phyloP scores from a whole-genome alignment of 37 sponge, comb jelly and placozoan species.

The Eunapius fragilis region DNA sequence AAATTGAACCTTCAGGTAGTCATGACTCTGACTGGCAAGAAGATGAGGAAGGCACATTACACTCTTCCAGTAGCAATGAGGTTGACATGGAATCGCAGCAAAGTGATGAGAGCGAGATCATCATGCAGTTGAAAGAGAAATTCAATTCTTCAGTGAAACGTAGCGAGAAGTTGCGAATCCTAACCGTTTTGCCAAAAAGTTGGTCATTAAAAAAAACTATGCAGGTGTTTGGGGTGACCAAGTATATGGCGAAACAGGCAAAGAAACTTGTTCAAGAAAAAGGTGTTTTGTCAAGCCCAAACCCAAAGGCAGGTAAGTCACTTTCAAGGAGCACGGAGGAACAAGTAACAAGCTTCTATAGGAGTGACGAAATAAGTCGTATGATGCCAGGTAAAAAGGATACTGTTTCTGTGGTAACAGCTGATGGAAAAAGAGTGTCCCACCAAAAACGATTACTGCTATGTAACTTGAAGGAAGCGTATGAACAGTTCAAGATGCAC shows the following conservation, averaged over 20 bases:
- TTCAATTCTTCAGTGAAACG: too few relatives aligned
- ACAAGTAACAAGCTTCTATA: slow-evolving; percentile 23
- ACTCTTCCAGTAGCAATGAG: too few relatives aligned
- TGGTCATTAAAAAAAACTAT: too few relatives aligned
- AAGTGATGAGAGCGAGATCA: too few relatives aligned
- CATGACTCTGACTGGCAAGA: too few relatives aligned
- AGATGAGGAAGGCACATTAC: too few relatives aligned
- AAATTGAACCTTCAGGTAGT: too few relatives aligned
- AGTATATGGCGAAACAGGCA: slow-evolving; percentile 24
- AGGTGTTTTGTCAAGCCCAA: slow-evolving; percentile 33
- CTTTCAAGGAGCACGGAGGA: slow-evolving; percentile 15
- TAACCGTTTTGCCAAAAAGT: too few relatives aligned
- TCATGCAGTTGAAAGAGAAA: too few relatives aligned
- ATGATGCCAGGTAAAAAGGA: slow-evolving; percentile 68
- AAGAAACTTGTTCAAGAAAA: slow-evolving; percentile 33
- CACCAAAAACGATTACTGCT: slow-evolving; percentile 57
- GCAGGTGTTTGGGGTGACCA: too few relatives aligned
- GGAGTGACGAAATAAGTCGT: slow-evolving; percentile 37
- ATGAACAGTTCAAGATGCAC: slow-evolving; percentile 41
- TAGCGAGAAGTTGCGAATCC: too few relatives aligned
- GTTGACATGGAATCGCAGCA: too few relatives aligned
- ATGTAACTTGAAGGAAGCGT: slow-evolving; percentile 41
- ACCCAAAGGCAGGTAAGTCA: slow-evolving; percentile 12
- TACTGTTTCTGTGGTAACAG: slow-evolving; percentile 21
- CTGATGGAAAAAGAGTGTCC: neutral